Conservation (phyloP, 1,140 invertebrate genomes). For the Euura saliciscinereae region DNA sequence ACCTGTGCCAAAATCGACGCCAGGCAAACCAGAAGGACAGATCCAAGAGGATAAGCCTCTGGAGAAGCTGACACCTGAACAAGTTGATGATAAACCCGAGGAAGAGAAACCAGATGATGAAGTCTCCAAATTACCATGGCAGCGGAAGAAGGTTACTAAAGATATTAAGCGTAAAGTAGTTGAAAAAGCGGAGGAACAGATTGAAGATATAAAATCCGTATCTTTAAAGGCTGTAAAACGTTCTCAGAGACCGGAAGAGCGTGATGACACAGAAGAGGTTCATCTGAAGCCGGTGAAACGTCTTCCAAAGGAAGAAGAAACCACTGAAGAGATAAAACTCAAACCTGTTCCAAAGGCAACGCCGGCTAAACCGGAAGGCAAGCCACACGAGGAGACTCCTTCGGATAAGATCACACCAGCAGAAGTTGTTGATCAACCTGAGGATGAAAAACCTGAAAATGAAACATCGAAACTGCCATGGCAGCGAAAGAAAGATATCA, state of each 20-base stretch:
- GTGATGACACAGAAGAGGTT: slow-evolving; percentile 36
- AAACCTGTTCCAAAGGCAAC: slow-evolving; percentile 31
- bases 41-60: slow-evolving; percentile 23
- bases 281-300: slow-evolving; percentile 41
- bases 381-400: not conserved
- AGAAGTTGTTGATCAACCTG: slow-evolving; percentile 46
- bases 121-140: slow-evolving; percentile 30
- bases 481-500: slow-evolving; percentile 29
- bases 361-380: not conserved
- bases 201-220: not conserved
- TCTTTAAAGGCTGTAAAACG: not conserved
- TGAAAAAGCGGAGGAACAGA: slow-evolving; percentile 46
- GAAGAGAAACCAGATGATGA: slow-evolving; percentile 39
- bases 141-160: slow-evolving; percentile 30
- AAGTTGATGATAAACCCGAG: not conserved
- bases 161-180: slow-evolving; percentile 40
- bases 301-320: slow-evolving; percentile 36
- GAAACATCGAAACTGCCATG: slow-evolving; percentile 27
- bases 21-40: slow-evolving; percentile 13
- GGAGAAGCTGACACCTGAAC: slow-evolving; percentile 30
- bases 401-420: slow-evolving; percentile 25
- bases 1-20: slow-evolving; percentile 36
- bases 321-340: slow-evolving; percentile 33
- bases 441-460: slow-evolving; percentile 32
- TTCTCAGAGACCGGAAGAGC: slow-evolving; percentile 9